Evolutionary conservation across 2,113 vertebrate species (phyloP), one percentile per base, ranked within the genome.

Genomic region (Toxotes jaculatrix): DNA sequence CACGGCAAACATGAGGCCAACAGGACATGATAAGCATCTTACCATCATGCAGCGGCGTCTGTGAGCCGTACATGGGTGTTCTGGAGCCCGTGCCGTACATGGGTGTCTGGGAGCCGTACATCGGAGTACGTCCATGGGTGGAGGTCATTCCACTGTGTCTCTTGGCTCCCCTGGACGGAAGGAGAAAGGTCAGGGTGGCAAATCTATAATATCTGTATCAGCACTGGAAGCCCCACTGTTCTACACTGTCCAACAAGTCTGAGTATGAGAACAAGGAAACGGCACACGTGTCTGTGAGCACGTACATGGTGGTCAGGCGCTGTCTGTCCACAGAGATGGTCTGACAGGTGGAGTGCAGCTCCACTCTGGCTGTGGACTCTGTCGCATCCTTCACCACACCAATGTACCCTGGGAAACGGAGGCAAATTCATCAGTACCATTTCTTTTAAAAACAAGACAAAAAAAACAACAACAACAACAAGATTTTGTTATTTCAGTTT

Each of bases 251-350:
- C 1, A 27, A 27, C 27, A 27, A 27, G 27, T 27, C 27, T 27
- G 27, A 1, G 27, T 27, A 27, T 27, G 27, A 27, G 27, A 27
- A 16, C 12, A 5, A 45, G 12, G 43, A 16, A 14, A 45, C 43
- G 2, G 11, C 38, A 8, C 1, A 9, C 38, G 38, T 40, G 38
- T 8, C 1, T 9, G 38, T 8, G 38, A 65, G 53, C 4, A 79
- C 95, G 1, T 92, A 98, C 98, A 97, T 96, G 0, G 97, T 96
- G 43, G 97, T 97, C 11, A 98, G 89, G 3, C 97, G 95, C 92
- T 98, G 97, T 1, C 97, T 85, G 90, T 99, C 98, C 73, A 99
- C 98, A 0, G 98, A 99, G 93, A 99, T 99, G 71, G 98, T 99
- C 95, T 99, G 98, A 87, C 98, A 99, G 38, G 97, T 98, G 23